Conservation (phyloP, 1,140 invertebrate genomes). For the Carcinoscorpius rotundicauda region DNA sequence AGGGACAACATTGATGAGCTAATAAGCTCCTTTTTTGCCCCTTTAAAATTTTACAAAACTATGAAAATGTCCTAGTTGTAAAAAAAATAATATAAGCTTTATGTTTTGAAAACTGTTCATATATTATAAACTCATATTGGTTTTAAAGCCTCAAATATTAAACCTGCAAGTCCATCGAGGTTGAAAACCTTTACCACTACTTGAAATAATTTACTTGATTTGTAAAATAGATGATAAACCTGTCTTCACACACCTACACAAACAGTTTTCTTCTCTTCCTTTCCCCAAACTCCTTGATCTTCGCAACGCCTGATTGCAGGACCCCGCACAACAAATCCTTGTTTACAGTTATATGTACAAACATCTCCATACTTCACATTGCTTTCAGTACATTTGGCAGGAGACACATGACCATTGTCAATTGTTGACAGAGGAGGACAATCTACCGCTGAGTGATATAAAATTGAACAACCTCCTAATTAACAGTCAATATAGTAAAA, state of each 20-base stretch:
- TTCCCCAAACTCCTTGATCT: conserved; percentile 39
- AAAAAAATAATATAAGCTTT: too few species aligned
- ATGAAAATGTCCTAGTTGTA: too few species aligned
- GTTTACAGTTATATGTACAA: conserved; percentile 42
- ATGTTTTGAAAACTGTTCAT: too few species aligned
- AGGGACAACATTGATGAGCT: too few species aligned
- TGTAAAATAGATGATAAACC: too few species aligned
- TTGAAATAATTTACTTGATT: too few species aligned
- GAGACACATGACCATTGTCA: conserved; percentile 37
- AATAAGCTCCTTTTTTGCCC: too few species aligned
- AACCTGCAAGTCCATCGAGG: too few species aligned
- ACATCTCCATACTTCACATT: conserved; percentile 40
- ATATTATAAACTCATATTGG: too few species aligned
- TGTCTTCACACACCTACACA: conserved; percentile 37
- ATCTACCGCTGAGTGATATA: conserved; percentile 37
- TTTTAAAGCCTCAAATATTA: too few species aligned
- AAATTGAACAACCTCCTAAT: conserved; percentile 5
- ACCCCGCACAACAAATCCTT: conserved; percentile 43
- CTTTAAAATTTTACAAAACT: too few species aligned
- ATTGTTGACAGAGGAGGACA: conserved; percentile 41
- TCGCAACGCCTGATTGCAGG: conserved; percentile 35
- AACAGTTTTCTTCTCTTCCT: conserved; percentile 31
- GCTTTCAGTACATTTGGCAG: conserved; percentile 36
- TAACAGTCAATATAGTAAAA: neutral
- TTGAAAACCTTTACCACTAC: too few species aligned